Conservation (phyloP, 2,113 vertebrate genomes). For the Theristicus caerulescens region DNA sequence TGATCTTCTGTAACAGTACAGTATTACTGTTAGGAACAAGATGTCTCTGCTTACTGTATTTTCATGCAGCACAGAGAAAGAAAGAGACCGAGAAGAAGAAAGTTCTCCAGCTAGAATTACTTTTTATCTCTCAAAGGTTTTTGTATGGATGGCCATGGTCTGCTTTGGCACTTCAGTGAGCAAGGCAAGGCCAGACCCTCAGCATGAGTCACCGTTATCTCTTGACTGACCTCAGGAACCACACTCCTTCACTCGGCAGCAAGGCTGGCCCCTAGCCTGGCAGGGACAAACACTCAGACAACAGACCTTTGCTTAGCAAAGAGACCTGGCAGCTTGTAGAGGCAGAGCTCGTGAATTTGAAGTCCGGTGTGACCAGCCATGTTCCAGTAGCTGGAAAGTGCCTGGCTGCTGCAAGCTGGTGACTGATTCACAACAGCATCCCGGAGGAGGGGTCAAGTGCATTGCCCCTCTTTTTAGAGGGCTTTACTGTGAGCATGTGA, state of each 20-base stretch:
- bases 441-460: background rate
- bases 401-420: background rate
- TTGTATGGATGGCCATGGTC: background rate
- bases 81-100: background rate
- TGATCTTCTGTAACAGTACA: background rate
- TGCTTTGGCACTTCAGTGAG: background rate
- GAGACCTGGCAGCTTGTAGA: background rate
- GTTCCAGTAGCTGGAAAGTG: background rate
- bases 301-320: background rate
- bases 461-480: background rate
- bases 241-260: background rate
- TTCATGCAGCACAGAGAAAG: background rate
- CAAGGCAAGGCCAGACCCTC: background rate
- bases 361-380: background rate
- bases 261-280: background rate
- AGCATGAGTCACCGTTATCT: background rate
- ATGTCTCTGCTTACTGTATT: background rate
- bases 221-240: background rate
- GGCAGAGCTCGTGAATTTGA: background rate
- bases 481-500: background rate
- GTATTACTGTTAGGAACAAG: fast-evolving
- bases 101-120: background rate
- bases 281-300: background rate
- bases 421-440: background rate
- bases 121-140: background rate